Percentiles rank a stretch among this genome's conserved stretches.
Conservation (phyloP, 2,113 vertebrate genomes). For the Dasypus novemcinctus region DNA sequence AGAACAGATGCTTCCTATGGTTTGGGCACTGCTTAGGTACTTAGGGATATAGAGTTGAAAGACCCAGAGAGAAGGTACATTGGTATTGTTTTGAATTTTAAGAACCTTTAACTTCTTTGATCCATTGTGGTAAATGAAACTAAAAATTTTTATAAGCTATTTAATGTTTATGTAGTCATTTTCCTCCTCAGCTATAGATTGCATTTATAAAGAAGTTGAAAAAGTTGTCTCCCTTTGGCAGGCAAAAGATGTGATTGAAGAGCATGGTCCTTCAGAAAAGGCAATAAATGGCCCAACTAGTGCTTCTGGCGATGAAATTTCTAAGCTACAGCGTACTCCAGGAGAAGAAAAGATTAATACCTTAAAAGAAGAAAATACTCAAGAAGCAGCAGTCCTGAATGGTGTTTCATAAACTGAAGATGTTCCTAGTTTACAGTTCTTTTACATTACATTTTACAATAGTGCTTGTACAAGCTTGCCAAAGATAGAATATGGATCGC, state of each 20-base stretch:
- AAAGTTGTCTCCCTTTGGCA: slow-evolving; percentile 71
- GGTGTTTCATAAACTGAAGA: slow-evolving; percentile 94
- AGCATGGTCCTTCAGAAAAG: slow-evolving; percentile 88
- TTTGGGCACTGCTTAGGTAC: not conserved
- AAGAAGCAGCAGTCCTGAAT: slow-evolving; percentile 92
- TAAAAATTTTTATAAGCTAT: slow-evolving; percentile 25
- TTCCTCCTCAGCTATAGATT: slow-evolving; percentile 69
- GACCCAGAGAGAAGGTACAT: not conserved
- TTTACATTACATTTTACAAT: slow-evolving; percentile 93
- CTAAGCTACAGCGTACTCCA: slow-evolving; percentile 84
- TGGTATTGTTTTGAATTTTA: slow-evolving; percentile 35
- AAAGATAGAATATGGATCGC: slow-evolving; percentile 98
- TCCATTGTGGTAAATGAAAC: slow-evolving; percentile 9
- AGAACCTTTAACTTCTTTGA: slow-evolving; percentile 35
- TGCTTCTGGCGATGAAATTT: slow-evolving; percentile 84
- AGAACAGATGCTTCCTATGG: not conserved
- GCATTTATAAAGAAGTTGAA: slow-evolving; percentile 66
- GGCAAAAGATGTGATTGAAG: slow-evolving; percentile 93
- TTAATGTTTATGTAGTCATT: slow-evolving; percentile 64
- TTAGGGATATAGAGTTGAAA: slow-evolving; percentile 40
- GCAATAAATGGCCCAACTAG: slow-evolving; percentile 90
- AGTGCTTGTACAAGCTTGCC: slow-evolving; percentile 99
- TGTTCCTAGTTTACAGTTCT: slow-evolving; percentile 90
- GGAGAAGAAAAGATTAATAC: slow-evolving; percentile 86
- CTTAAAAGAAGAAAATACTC: slow-evolving; percentile 86